Conservation (phyloP, 2,113 vertebrate genomes). For the Bufo bufo region DNA sequence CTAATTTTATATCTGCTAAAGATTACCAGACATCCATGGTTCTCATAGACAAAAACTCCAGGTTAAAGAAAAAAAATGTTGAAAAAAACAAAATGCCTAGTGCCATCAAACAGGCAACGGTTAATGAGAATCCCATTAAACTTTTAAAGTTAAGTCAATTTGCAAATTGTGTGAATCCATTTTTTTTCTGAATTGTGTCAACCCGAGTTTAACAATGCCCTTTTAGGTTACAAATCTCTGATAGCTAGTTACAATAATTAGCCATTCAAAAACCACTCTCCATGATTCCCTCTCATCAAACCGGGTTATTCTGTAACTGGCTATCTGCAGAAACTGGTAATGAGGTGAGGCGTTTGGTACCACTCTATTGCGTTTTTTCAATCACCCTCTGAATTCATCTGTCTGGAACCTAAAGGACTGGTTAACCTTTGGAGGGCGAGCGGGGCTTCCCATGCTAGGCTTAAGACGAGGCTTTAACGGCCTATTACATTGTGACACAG, state of each 20-base stretch:
- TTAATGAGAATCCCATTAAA: constrained; percentile 10
- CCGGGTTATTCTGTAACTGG: constrained; percentile 50
- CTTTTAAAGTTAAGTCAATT: constrained; percentile 30
- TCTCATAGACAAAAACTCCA: background rate
- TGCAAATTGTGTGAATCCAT: background rate
- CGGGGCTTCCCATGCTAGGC: constrained; percentile 26
- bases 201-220: background rate
- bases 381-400: constrained; percentile 55
- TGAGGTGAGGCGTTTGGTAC: constrained; percentile 49
- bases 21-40: background rate
- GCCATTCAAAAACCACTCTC: constrained; percentile 36
- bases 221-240: constrained; percentile 37
- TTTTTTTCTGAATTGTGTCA: constrained; percentile 18
- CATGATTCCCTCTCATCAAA: constrained; percentile 50
- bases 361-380: constrained; percentile 53
- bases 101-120: background rate
- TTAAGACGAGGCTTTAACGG: constrained; percentile 22
- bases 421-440: constrained; percentile 47
- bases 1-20: background rate
- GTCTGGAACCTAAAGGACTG: constrained; percentile 55
- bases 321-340: constrained; percentile 37
- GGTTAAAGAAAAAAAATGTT: background rate
- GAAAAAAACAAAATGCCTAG: background rate
- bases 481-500: constrained; percentile 13
- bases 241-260: constrained; percentile 56